Base-by-base conservation (phyloP, 2,113 vertebrate species). In the Chrysochloris asiatica region DNA sequence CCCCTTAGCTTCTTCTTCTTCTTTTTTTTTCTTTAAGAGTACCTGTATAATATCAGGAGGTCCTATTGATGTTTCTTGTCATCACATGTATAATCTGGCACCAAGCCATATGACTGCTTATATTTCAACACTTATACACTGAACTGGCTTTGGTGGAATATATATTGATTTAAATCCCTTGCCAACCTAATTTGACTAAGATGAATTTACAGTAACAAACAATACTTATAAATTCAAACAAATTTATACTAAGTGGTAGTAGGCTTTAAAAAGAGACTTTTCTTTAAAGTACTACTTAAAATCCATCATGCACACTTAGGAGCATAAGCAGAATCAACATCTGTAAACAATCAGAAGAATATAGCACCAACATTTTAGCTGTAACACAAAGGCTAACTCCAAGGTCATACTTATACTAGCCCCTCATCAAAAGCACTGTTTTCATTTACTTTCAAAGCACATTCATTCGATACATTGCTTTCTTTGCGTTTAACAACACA, bases 301-400 rank as follows among this genome's bases (percentile, higher is more conserved):
- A 94, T 93, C 96, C 33, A 91, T 88, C 94, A 94, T 90, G 92
- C 93, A 95, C 61, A 91, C 78, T 97, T 96, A 82, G 91, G 94
- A 96, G 81, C 96, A 95, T 72, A 92, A 94, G 92, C 86, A 95
- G 93, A 94, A 93, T 85, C 83, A 89, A 73, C 52, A 96, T 95
- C 88, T 92, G 95, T 93, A 90, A 97, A 95, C 86, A 97, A 86
- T 54, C 94, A 86, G 88, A 95, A 95, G 90, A 94, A 96, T 96
- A 94, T 95, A 98, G 97, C 97, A 98, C 96, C 97, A 96, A 61
- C 90, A 95, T 92, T 96, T 96, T 92, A 91, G 81, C 91, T 96
- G 83, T 95, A 96, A 96, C 54, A 84, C 6, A 71, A 95, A 48
- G 83, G 91, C 61, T 96, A 88, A 95, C 81, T 95, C 87, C 95